Evolutionary conservation across 2,888 invertebrate genomes (phyloP).

Genomic region (Augiades crinisus): DNA sequence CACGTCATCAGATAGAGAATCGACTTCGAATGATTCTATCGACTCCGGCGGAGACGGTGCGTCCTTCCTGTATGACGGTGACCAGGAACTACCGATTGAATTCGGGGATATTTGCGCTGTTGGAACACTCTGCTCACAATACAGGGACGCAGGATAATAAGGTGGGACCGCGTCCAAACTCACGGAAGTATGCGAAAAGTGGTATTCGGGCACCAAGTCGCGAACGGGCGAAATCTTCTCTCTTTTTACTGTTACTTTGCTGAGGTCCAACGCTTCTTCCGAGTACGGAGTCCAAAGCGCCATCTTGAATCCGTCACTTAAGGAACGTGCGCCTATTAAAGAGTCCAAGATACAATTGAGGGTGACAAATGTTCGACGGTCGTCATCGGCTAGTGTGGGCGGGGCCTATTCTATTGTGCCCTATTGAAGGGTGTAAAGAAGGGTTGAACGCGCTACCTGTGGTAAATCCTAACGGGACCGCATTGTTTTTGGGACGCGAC

Average conservation of each 20-base stretch:
- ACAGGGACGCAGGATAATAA: conserved; percentile 37
- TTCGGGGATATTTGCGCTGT: conserved; percentile 51
- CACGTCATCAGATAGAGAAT: conserved; percentile 67
- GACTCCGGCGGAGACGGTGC: conserved; percentile 71
- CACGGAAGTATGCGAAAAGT: conserved; percentile 33
- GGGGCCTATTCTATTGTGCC: conserved; percentile 27
- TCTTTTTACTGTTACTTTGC: conserved; percentile 42
- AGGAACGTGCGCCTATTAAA: conserved; percentile 18
- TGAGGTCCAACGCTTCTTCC: conserved; percentile 59
- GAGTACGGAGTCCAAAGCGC: conserved; percentile 67
- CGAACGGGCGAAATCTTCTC: conserved; percentile 31
- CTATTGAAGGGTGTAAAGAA: conserved; percentile 25
- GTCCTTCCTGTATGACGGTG: conserved; percentile 36
- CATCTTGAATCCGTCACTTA: conserved; percentile 40
- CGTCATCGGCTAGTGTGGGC: conserved; percentile 29
- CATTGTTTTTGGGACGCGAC: conserved; percentile 19
- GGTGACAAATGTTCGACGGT: conserved; percentile 24
- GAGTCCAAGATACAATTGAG: conserved; percentile 20
- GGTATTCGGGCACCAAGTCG: conserved; percentile 29
- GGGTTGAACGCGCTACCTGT: conserved; percentile 35
- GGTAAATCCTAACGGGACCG: conserved; percentile 36
- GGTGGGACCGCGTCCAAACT: conserved; percentile 34
- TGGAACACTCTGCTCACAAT: conserved; percentile 41
- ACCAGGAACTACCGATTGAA: conserved; percentile 44
- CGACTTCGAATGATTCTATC: conserved; percentile 50